Evolutionary conservation across 2,797 vertebrate genomes (phyloP).

Genomic region (Myotis pilosus): DNA sequence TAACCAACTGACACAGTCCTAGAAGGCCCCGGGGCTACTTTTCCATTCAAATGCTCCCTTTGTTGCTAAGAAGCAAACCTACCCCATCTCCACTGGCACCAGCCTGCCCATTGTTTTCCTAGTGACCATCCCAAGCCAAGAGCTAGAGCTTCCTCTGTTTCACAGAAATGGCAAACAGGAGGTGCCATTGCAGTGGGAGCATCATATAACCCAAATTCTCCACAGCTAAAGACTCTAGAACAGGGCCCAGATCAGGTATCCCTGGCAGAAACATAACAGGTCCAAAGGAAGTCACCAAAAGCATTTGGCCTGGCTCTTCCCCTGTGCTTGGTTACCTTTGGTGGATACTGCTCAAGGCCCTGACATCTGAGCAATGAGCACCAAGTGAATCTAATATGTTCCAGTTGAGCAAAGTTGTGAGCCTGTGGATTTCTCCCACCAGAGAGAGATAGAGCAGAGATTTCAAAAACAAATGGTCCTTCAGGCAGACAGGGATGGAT

Average conservation of each 20-base stretch:
- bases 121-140: conserved; percentile 28
- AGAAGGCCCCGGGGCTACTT: background rate
- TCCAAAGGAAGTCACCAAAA: background rate
- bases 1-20: conserved; percentile 36
- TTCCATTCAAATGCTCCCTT: conserved; percentile 65
- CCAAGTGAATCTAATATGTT: background rate
- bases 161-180: background rate
- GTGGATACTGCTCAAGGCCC: background rate
- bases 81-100: conserved; percentile 64
- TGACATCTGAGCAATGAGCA: background rate
- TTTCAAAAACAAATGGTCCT: conserved; percentile 20
- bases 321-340: background rate
- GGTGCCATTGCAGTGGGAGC: background rate
- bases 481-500: background rate
- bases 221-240: background rate
- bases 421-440: background rate
- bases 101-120: conserved; percentile 67
- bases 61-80: conserved; percentile 70
- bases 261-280: background rate
- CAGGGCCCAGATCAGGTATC: background rate
- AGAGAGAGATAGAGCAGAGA: background rate
- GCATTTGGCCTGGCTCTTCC: background rate
- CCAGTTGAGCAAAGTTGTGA: background rate
- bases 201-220: background rate
- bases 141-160: conserved; percentile 22